Conservation (phyloP, 2,113 vertebrate genomes). For the Prionailurus bengalensis region DNA sequence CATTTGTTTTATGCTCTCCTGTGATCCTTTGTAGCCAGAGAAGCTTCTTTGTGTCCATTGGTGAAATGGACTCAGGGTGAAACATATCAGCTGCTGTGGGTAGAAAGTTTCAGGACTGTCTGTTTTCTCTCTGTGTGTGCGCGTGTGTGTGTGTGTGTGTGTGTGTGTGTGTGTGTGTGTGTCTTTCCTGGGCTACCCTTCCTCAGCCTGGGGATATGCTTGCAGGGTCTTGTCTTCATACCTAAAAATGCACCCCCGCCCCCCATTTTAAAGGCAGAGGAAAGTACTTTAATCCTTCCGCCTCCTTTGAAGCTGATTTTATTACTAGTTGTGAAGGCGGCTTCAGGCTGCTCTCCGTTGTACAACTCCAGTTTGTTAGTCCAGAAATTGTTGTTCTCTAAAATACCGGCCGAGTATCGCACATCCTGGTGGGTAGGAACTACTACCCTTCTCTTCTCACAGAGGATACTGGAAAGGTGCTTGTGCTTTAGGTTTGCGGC, state of each 20-base stretch:
- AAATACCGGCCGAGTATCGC: background rate
- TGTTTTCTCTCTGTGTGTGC: background rate
- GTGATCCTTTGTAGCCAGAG: slow-evolving; percentile 88
- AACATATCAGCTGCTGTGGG: slow-evolving; percentile 87
- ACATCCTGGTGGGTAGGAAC: background rate
- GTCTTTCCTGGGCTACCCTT: background rate
- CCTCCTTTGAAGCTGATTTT: slow-evolving; percentile 1
- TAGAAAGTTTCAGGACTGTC: slow-evolving; percentile 85
- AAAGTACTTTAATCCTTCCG: slow-evolving; percentile 27
- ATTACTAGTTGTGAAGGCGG: background rate
- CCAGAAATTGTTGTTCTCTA: background rate
- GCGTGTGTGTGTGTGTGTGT: background rate
- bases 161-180: background rate
- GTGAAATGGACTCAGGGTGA: slow-evolving; percentile 81
- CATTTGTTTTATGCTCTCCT: slow-evolving; percentile 90
- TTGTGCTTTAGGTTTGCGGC: background rate
- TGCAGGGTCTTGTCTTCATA: background rate
- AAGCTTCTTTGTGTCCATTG: slow-evolving; percentile 82
- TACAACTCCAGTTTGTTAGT: background rate
- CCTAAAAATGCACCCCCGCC: background rate
- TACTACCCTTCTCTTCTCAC: background rate
- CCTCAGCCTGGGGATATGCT: background rate
- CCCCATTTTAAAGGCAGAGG: slow-evolving; percentile 1
- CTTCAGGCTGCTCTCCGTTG: background rate
- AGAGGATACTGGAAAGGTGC: background rate